Evolutionary conservation across 2,888 invertebrate genomes (phyloP), one percentile per base, ranked within the genome.

Genomic region (Lapara coniferarum): DNA sequence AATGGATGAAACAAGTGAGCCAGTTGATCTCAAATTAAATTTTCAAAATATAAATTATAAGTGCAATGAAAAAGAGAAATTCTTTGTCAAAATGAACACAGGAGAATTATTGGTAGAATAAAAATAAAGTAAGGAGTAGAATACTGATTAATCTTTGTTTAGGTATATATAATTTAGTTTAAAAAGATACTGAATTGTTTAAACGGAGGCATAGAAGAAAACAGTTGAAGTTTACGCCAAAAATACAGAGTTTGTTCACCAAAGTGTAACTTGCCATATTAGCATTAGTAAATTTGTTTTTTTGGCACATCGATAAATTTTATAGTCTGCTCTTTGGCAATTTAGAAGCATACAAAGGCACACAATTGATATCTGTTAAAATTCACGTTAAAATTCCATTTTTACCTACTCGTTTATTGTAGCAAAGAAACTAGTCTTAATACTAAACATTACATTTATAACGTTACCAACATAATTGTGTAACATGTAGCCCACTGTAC

Each of bases 221-320:
- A 77, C 81, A 79, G 81, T 74, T 74, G 72, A 82, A 82, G 77
- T 77, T 73, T 81, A 83, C 85, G 84, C 84, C 85, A 86, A 88
- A 87, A 52, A 52, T 70, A 59, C 55, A 59, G 79, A 82, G 83
- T 81, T 87, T 85, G 80, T 85, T 90, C 88, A 91, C 93, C 93
- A 93, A 93, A 93, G 92, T 88, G 80, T 89, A 89, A 86, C 91
- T 93, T 93, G 93, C 93, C 93, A 93, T 93, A 92, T 88, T 92
- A 92, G 91, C 5, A 85, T 84, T 83, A 87, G 76, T 78, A 78
- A 77, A 84, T 78, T 83, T 81, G 85, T 84, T 81, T 73, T 44
- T 69, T 16, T 14, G 37, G 44, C 19, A 63, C 44, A 46, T 10
- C 52, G 8, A 2, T 49, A 49, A 63, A 49, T 63, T 63, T 16